phyloP scores from a whole-genome alignment of 2,113 vertebrate genomes.

The Rhegmatorhina hoffmannsi region DNA sequence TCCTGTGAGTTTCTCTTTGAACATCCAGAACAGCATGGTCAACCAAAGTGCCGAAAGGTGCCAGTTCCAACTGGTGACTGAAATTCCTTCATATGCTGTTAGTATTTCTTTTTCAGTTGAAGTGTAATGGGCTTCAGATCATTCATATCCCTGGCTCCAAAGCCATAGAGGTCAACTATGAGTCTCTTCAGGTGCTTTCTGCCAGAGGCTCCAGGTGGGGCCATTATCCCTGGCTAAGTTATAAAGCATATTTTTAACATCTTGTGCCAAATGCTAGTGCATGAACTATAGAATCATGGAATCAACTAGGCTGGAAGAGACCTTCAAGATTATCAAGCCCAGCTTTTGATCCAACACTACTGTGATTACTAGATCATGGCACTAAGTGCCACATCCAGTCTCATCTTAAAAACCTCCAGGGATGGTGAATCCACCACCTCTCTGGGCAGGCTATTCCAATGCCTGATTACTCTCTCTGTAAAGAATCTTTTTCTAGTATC shows the following conservation, averaged over 20 bases:
- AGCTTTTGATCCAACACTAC: too few species aligned
- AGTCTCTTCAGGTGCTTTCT: background rate
- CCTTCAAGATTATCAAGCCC: too few species aligned
- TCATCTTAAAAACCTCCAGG: too few species aligned
- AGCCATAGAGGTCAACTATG: background rate
- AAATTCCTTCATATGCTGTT: background rate
- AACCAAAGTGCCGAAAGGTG: background rate
- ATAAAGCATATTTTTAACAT: background rate
- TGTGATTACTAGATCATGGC: too few species aligned
- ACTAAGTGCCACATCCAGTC: too few species aligned
- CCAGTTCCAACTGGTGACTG: background rate
- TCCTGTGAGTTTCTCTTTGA: background rate
- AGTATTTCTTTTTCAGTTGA: background rate
- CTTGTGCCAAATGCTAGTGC: background rate
- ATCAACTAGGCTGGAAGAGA: too few species aligned
- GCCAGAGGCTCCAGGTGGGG: too few species aligned
- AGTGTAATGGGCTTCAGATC: background rate
- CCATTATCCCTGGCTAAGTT: background rate
- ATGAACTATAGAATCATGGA: background rate
- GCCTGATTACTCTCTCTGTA: too few species aligned
- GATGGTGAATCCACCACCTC: too few species aligned
- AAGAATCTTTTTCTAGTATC: too few species aligned
- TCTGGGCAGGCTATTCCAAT: too few species aligned
- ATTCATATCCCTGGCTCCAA: background rate
- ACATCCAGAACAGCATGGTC: background rate